Conservation (phyloP, 2,888 invertebrate species). For the Habrosyne pyritoides region DNA sequence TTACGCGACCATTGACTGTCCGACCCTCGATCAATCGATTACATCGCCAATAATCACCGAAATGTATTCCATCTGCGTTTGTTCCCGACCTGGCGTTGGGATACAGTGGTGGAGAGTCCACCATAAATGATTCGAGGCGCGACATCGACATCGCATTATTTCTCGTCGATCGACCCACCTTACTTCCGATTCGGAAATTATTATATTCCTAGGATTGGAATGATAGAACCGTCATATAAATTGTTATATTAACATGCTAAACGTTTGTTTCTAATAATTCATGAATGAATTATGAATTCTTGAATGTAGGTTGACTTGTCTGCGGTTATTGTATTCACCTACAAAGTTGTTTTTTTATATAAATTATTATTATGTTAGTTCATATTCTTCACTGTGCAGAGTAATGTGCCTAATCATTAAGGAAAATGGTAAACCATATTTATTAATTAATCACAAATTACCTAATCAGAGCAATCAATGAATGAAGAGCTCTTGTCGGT, state of each 20-base stretch:
- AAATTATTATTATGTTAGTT: background rate
- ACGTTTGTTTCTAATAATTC: conserved; percentile 61
- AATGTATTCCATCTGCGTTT: conserved; percentile 51
- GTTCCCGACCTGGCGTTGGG: conserved; percentile 21
- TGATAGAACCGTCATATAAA: conserved; percentile 65
- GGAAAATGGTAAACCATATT: background rate
- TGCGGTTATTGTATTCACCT: conserved; percentile 23
- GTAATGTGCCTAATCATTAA: background rate
- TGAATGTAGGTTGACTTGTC: conserved; percentile 57
- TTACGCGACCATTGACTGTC: conserved; percentile 67
- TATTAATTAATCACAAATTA: too few species aligned
- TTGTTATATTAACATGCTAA: conserved; percentile 62
- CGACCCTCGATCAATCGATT: conserved; percentile 44
- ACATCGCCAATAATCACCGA: conserved; percentile 48
- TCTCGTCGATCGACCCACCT: conserved; percentile 75
- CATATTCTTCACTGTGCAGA: background rate
- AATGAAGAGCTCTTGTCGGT: too few species aligned
- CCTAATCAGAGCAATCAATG: background rate
- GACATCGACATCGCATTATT: conserved; percentile 78
- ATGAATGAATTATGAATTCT: conserved; percentile 62
- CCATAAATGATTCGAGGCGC: conserved; percentile 79
- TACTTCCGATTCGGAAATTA: conserved; percentile 84
- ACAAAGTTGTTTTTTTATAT: background rate
- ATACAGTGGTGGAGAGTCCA: conserved; percentile 50
- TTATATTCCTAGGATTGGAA: conserved; percentile 74